These are phyloP conservation scores for Furcifer pardalis DNA, from an alignment of 2,797 vertebrate species.

Conservation along the genomic window DNA sequence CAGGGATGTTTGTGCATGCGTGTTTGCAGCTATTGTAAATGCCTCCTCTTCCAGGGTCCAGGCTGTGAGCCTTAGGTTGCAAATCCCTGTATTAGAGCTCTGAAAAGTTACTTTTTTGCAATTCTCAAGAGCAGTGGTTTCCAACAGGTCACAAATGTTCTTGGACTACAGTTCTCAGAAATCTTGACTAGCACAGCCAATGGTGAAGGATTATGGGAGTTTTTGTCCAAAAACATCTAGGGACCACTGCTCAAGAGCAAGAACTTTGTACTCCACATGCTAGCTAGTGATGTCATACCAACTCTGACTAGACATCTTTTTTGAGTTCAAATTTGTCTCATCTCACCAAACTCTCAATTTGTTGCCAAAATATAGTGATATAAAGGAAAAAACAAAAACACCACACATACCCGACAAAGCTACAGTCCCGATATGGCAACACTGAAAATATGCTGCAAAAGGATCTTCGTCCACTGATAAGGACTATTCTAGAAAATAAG, in stretches of 20 bases:
- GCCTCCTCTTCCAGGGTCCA: too few relatives aligned
- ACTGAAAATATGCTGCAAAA: slow-evolving; percentile 99
- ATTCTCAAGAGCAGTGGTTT: too few relatives aligned
- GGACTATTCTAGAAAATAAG: slow-evolving; percentile 97
- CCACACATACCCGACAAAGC: slow-evolving; percentile 95
- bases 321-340: slow-evolving; percentile 30
- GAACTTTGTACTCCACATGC: not conserved
- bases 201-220: too few relatives aligned
- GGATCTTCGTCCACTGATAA: slow-evolving; percentile 99
- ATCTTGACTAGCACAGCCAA: too few relatives aligned
- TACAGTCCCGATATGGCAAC: slow-evolving; percentile 98
- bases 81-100: too few relatives aligned
- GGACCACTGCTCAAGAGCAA: slow-evolving; percentile 4
- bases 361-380: slow-evolving; percentile 40
- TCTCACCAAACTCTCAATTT: slow-evolving; percentile 39
- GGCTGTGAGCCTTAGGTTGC: too few relatives aligned
- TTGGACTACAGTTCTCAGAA: too few relatives aligned
- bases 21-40: too few relatives aligned
- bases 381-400: slow-evolving; percentile 62
- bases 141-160: too few relatives aligned
- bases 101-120: too few relatives aligned
- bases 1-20: too few relatives aligned
- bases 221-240: too few relatives aligned
- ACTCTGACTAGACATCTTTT: not conserved
- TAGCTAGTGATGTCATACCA: slow-evolving; percentile 7